Conservation (phyloP, 1,140 invertebrate genomes). For the Odontomachus brunneus region DNA sequence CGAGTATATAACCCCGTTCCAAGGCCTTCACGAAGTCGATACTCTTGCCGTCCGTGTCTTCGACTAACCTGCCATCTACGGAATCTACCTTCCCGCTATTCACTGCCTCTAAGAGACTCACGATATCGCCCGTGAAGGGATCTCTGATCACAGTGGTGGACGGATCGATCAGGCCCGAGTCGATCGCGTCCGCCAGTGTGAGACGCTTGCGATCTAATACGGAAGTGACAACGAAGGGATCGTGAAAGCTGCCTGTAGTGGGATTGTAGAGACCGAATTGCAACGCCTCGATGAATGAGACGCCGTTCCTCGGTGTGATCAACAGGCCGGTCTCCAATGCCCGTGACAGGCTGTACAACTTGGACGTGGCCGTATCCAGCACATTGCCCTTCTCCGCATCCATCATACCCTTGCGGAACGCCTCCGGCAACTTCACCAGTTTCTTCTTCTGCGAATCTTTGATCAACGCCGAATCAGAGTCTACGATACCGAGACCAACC, state of each 20-base stretch:
- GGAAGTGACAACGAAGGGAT: constrained; percentile 91
- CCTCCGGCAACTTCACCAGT: constrained; percentile 93
- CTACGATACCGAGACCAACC: constrained; percentile 92
- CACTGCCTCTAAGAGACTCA: constrained; percentile 92
- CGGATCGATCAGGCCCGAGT: constrained; percentile 93
- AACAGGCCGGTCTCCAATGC: constrained; percentile 92
- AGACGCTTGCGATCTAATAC: constrained; percentile 89
- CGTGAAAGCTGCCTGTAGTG: constrained; percentile 90
- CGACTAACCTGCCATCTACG: constrained; percentile 89
- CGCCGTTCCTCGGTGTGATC: constrained; percentile 90
- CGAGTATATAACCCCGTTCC: constrained; percentile 93
- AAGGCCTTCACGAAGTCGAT: constrained; percentile 95
- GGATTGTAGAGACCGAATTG: constrained; percentile 94
- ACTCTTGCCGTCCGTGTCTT: constrained; percentile 88
- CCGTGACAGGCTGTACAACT: constrained; percentile 90
- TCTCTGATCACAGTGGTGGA: constrained; percentile 93
- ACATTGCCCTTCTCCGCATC: constrained; percentile 95
- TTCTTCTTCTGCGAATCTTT: constrained; percentile 94
- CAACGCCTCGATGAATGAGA: constrained; percentile 93
- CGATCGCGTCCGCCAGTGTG: constrained; percentile 91
- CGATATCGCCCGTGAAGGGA: constrained; percentile 90
- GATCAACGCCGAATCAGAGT: constrained; percentile 94
- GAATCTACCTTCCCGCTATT: constrained; percentile 91
- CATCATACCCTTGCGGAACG: constrained; percentile 93
- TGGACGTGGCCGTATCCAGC: constrained; percentile 92